These are phyloP conservation scores for Semotilus atromaculatus DNA, from an alignment of 2,797 vertebrate genomes.

Conservation along the genomic window DNA sequence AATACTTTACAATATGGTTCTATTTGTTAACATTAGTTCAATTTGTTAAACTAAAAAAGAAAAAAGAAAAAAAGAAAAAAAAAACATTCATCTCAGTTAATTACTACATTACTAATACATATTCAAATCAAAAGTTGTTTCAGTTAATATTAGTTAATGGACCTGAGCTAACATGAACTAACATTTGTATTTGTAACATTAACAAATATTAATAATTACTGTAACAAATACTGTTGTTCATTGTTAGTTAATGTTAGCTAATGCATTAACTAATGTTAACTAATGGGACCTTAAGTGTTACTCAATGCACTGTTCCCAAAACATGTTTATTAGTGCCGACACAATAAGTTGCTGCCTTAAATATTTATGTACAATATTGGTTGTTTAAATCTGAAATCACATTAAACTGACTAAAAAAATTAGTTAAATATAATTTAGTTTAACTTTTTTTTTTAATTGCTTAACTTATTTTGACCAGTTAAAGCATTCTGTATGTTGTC, in stretches of 20 bases:
- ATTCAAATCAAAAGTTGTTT: not conserved
- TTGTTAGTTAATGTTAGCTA: not conserved
- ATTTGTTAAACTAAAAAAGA: not conserved
- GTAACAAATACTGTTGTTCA: not conserved
- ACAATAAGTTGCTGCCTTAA: not conserved
- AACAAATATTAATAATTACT: not conserved
- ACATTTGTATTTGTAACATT: not conserved
- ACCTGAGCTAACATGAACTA: not conserved
- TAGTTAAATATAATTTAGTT: too few relatives aligned
- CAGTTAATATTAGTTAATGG: not conserved
- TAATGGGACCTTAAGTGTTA: not conserved
- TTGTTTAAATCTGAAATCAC: too few relatives aligned
- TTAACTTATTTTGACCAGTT: too few relatives aligned
- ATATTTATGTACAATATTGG: too few relatives aligned
- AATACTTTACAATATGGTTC: not conserved
- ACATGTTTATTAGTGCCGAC: not conserved
- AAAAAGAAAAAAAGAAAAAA: not conserved
- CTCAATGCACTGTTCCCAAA: not conserved
- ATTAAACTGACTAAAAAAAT: too few relatives aligned
- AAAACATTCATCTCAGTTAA: not conserved
- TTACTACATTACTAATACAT: not conserved
- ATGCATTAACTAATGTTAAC: not conserved
- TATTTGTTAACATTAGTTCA: not conserved
- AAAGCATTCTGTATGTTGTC: too few relatives aligned
- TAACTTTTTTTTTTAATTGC: too few relatives aligned